These are phyloP conservation scores for Fistularia commersonii DNA, from an alignment of 2,797 vertebrate species.

Conservation along the genomic window DNA sequence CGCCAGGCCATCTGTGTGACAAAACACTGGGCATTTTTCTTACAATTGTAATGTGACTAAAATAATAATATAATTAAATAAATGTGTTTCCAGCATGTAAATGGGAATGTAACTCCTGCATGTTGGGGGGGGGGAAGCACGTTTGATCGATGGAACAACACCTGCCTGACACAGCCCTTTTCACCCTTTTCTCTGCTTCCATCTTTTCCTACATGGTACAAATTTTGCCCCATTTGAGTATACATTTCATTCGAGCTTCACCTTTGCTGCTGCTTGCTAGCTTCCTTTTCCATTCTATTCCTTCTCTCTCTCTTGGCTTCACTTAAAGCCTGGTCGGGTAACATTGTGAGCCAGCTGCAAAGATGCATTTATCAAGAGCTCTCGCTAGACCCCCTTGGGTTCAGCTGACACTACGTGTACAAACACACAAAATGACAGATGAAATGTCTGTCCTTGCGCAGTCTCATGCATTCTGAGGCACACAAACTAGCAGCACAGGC, in stretches of 20 bases:
- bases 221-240: too few relatives aligned
- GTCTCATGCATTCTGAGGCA: too few relatives aligned
- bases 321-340: constrained; percentile 31
- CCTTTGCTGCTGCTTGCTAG: not conserved
- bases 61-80: too few relatives aligned
- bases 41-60: not conserved
- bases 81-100: too few relatives aligned
- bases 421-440: not conserved
- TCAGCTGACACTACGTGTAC: constrained; percentile 35
- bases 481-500: too few relatives aligned
- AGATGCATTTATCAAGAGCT: constrained; percentile 55
- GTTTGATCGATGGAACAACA: too few relatives aligned
- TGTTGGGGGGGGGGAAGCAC: too few relatives aligned
- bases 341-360: constrained; percentile 51
- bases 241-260: too few relatives aligned
- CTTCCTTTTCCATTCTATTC: not conserved
- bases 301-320: constrained; percentile 19
- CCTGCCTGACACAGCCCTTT: too few relatives aligned
- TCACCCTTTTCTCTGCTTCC: too few relatives aligned
- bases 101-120: too few relatives aligned
- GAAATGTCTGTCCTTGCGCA: not conserved
- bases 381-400: constrained; percentile 46
- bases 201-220: too few relatives aligned
- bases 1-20: constrained; percentile 22
- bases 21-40: constrained; percentile 7